phyloP scores from a whole-genome alignment of 2,797 vertebrate genomes.

The Oreonectes daqikongensis region DNA sequence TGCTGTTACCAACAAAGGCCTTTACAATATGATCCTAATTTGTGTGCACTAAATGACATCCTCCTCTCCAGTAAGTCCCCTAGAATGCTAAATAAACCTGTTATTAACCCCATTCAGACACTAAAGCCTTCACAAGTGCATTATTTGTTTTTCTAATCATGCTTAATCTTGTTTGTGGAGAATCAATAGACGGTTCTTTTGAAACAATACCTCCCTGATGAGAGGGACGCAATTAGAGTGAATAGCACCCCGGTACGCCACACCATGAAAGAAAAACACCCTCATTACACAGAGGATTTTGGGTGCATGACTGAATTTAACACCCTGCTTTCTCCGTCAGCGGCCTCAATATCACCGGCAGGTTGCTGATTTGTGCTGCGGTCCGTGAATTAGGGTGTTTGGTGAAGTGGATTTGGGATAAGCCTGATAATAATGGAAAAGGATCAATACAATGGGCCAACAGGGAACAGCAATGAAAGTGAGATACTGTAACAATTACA shows the following conservation, averaged over 20 bases:
- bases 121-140: constrained; percentile 60
- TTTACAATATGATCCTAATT: constrained; percentile 26
- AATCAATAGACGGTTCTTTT: constrained; percentile 69
- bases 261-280: constrained; percentile 45
- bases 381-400: constrained; percentile 45
- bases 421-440: constrained; percentile 77
- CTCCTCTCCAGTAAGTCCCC: constrained; percentile 2
- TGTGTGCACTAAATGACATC: constrained; percentile 33
- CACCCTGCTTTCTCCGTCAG: constrained; percentile 30
- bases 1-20: constrained; percentile 29
- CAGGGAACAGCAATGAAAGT: constrained; percentile 73
- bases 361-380: constrained; percentile 39
- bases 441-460: constrained; percentile 75
- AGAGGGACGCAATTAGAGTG: constrained; percentile 64
- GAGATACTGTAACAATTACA: constrained; percentile 78
- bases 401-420: constrained; percentile 69
- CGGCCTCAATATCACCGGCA: constrained; percentile 2
- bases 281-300: constrained; percentile 64
- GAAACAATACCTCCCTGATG: constrained; percentile 65
- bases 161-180: constrained; percentile 75
- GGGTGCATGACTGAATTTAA: constrained; percentile 56
- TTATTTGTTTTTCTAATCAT: constrained; percentile 72
- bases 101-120: constrained; percentile 58
- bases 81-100: constrained; percentile 53
- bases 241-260: constrained; percentile 45